phyloP scores from a whole-genome alignment of 2,113 vertebrate species.

The Ceyx cyanopectus region DNA sequence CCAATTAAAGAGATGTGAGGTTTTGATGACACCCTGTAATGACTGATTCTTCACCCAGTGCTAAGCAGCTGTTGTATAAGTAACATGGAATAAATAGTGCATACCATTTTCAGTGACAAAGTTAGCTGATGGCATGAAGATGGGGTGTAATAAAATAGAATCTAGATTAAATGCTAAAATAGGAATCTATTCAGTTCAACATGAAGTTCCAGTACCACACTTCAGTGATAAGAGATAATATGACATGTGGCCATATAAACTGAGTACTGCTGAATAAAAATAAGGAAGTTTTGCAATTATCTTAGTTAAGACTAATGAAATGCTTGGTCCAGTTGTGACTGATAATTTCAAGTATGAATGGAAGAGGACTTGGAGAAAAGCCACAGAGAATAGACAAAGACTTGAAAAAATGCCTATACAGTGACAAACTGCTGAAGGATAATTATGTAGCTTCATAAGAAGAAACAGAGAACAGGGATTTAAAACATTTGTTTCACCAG shows the following conservation, averaged over 20 bases:
- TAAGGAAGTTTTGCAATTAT: neutral
- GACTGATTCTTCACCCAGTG: neutral
- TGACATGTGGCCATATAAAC: neutral
- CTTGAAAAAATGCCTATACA: neutral
- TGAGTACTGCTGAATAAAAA: neutral
- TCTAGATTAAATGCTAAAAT: neutral
- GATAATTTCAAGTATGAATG: neutral
- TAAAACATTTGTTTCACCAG: neutral
- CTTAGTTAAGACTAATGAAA: neutral
- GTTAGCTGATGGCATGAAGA: neutral
- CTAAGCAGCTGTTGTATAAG: neutral
- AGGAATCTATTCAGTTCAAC: neutral
- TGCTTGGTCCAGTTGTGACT: neutral
- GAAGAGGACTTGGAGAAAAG: neutral
- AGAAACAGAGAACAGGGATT: neutral
- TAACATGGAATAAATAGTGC: neutral
- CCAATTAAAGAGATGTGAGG: neutral
- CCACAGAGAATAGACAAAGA: neutral
- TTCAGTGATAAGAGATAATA: neutral
- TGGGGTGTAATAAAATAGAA: neutral
- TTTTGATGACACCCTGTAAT: neutral
- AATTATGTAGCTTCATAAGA: neutral
- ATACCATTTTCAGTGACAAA: neutral
- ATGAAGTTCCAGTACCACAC: neutral
- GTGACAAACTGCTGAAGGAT: neutral